phyloP scores from a whole-genome alignment of 1,140 invertebrate genomes.

The Aphis gossypii region DNA sequence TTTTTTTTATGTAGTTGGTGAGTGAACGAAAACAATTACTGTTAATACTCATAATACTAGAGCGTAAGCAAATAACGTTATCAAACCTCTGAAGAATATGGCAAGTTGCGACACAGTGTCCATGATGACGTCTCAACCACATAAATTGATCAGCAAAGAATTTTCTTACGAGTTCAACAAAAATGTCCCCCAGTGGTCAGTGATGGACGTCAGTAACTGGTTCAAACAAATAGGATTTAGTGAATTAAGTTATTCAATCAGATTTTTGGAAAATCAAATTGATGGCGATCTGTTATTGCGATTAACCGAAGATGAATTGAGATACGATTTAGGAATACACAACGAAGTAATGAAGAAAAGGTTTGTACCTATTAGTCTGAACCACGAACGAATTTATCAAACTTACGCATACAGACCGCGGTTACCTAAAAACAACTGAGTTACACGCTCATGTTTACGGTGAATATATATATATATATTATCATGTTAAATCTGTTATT shows the following conservation, averaged over 20 bases:
- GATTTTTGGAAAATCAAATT: conserved; percentile 91
- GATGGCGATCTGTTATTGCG: conserved; percentile 97
- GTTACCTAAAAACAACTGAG: too few relatives aligned
- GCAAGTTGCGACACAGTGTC: conserved; percentile 88
- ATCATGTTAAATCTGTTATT: too few relatives aligned
- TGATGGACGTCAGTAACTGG: conserved; percentile 96
- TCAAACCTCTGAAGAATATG: too few relatives aligned
- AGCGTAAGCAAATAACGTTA: too few relatives aligned
- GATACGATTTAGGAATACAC: conserved; percentile 88
- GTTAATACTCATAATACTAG: too few relatives aligned
- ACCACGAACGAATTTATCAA: too few relatives aligned
- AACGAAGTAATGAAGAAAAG: conserved; percentile 93
- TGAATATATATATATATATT: too few relatives aligned
- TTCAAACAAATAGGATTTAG: conserved; percentile 95
- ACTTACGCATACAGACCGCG: too few relatives aligned
- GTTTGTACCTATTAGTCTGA: conserved; percentile 64
- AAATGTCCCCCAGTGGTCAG: conserved; percentile 96
- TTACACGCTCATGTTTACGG: too few relatives aligned
- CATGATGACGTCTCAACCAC: conserved; percentile 94
- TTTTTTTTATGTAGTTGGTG: too few relatives aligned
- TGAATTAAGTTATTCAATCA: conserved; percentile 71
- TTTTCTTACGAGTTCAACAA: conserved; percentile 96
- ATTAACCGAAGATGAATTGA: conserved; percentile 89
- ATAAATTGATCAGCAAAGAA: conserved; percentile 93
- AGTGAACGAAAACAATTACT: too few relatives aligned